These are phyloP conservation scores for Melanargia galathea DNA, from an alignment of 2,888 invertebrate species.

Conservation along the genomic window DNA sequence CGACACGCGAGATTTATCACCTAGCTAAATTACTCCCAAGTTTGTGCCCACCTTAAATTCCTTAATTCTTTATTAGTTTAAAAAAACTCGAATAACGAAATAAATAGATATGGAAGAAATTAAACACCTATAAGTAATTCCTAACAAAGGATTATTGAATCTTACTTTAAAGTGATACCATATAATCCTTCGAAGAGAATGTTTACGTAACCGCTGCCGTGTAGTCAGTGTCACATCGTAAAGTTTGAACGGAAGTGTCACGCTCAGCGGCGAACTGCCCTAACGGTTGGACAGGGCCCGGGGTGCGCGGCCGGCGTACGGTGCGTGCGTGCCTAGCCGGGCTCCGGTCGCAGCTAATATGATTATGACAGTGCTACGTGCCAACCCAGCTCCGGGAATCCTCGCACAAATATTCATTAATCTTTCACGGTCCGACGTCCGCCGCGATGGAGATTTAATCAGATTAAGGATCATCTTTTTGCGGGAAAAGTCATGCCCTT, in stretches of 20 bases:
- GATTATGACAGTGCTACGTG: conserved; percentile 82
- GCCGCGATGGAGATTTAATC: conserved; percentile 82
- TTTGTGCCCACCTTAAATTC: neutral
- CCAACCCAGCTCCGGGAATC: conserved; percentile 78
- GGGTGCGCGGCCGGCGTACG: conserved; percentile 14
- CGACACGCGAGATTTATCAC: conserved; percentile 52
- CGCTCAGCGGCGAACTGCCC: conserved; percentile 43
- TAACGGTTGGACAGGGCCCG: conserved; percentile 29
- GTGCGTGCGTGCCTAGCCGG: conserved; percentile 70
- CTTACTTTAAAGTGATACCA: conserved; percentile 22
- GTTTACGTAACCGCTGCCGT: conserved; percentile 42
- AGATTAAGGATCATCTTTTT: conserved; percentile 83
- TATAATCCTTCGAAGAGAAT: conserved; percentile 17
- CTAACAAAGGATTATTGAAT: neutral
- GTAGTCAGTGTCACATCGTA: conserved; percentile 55
- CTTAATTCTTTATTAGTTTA: neutral
- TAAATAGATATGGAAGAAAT: neutral
- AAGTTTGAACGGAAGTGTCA: conserved; percentile 54
- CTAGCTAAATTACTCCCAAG: conserved; percentile 15
- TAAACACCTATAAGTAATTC: neutral
- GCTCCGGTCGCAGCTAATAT: conserved; percentile 78
- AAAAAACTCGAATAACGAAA: neutral
- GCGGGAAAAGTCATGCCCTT: conserved; percentile 80
- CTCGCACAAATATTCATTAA: conserved; percentile 82
- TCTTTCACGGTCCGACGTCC: conserved; percentile 82